A percentile compares a stretch with the other conserved stretches of the same genome.
Conservation (phyloP, 2,113 vertebrate genomes). For the Salvator merianae region DNA sequence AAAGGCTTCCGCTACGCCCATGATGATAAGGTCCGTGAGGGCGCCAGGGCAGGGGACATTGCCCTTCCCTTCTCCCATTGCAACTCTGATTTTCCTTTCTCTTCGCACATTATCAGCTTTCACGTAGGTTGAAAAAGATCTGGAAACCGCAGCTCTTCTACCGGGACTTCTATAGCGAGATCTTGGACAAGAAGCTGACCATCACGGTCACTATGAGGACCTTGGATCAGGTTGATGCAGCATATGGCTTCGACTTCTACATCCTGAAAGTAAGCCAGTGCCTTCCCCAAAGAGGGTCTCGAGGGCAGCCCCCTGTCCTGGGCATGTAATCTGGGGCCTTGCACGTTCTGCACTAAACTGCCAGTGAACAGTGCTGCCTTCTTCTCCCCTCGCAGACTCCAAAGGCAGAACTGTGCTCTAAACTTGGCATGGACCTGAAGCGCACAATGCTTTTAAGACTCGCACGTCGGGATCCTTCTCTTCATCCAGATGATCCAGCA, state of each 20-base stretch:
- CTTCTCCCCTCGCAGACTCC: slow-evolving; percentile 78
- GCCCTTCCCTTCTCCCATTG: too few relatives aligned
- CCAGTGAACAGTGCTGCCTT: neutral
- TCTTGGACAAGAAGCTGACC: slow-evolving; percentile 85
- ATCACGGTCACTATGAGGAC: slow-evolving; percentile 87
- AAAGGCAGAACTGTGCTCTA: slow-evolving; percentile 88
- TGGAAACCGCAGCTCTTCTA: slow-evolving; percentile 93
- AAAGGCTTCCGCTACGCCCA: slow-evolving; percentile 83
- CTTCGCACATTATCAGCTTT: slow-evolving; percentile 73
- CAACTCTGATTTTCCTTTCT: neutral
- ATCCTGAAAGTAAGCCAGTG: slow-evolving; percentile 83
- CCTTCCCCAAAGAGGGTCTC: too few relatives aligned
- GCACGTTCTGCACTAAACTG: neutral
- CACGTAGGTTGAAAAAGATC: slow-evolving; percentile 78
- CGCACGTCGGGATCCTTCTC: slow-evolving; percentile 76
- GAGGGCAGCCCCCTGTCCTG: too few relatives aligned
- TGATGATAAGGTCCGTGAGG: slow-evolving; percentile 83
- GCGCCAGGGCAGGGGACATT: too few relatives aligned
- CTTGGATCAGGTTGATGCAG: slow-evolving; percentile 87
- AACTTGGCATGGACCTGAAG: slow-evolving; percentile 93
- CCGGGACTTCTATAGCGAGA: slow-evolving; percentile 92
- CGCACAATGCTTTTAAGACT: slow-evolving; percentile 90
- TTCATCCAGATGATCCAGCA: slow-evolving; percentile 80
- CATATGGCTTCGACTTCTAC: slow-evolving; percentile 93
- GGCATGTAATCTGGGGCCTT: neutral